A percentile compares a stretch with the other conserved stretches of the same genome.
phyloP scores from a whole-genome alignment of 2,888 invertebrate species.

The Harpagoxenus sublaevis region DNA sequence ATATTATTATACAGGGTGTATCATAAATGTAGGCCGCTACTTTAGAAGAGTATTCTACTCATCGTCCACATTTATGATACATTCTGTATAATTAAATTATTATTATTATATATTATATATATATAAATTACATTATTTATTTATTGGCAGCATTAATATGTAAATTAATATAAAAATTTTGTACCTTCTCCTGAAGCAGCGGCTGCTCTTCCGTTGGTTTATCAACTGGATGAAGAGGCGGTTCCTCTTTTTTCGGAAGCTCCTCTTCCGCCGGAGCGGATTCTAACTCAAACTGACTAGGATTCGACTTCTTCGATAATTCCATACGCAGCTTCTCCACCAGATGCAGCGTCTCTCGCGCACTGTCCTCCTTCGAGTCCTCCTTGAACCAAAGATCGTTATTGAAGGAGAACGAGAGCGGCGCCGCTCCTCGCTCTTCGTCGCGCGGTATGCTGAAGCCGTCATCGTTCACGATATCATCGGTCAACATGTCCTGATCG shows the following conservation, averaged over 20 bases:
- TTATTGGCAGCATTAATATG: neutral
- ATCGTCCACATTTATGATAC: too few relatives aligned
- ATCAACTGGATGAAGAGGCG: conserved; percentile 42
- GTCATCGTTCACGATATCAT: conserved; percentile 89
- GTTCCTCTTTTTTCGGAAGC: conserved; percentile 79
- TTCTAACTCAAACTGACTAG: conserved; percentile 87
- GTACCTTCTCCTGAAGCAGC: conserved; percentile 33
- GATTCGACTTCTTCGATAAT: conserved; percentile 89
- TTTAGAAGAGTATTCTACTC: too few relatives aligned
- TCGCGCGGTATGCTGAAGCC: conserved; percentile 89
- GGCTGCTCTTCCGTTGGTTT: conserved; percentile 62
- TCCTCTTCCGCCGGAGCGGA: conserved; percentile 83
- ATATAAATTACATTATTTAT: neutral
- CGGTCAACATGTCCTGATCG: conserved; percentile 88
- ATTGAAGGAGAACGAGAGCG: conserved; percentile 89
- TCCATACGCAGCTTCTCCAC: conserved; percentile 94
- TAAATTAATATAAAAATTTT: neutral
- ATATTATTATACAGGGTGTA: too few relatives aligned
- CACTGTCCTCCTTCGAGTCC: conserved; percentile 94
- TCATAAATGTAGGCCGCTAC: too few relatives aligned
- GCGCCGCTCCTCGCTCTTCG: conserved; percentile 88
- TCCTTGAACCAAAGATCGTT: conserved; percentile 91
- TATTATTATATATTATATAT: neutral
- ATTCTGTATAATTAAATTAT: neutral
- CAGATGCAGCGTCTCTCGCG: conserved; percentile 93